phyloP scores from a whole-genome alignment of 2,797 vertebrate species.

The Acanthopagrus latus region DNA sequence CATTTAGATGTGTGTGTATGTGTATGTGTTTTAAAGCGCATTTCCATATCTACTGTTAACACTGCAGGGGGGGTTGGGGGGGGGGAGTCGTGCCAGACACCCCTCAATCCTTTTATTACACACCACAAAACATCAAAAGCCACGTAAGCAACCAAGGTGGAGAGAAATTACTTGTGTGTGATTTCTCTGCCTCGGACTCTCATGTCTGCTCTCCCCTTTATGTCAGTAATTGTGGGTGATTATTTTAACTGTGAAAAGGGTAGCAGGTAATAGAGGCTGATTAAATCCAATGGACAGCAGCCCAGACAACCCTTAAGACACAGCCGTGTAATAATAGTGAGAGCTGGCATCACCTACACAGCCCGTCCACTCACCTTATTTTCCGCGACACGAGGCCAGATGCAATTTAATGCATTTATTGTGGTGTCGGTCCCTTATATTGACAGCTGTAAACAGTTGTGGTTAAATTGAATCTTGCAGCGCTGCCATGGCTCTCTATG shows the following conservation, averaged over 20 bases:
- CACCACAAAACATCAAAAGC: conserved; percentile 86
- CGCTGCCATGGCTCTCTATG: conserved; percentile 71
- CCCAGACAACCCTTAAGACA: conserved; percentile 88
- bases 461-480: conserved; percentile 84
- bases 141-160: conserved; percentile 86
- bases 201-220: conserved; percentile 87
- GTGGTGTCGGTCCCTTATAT: conserved; percentile 84
- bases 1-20: conserved; percentile 26
- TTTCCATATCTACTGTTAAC: conserved; percentile 77
- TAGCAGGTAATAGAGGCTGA: conserved; percentile 89
- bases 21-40: conserved; percentile 44
- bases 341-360: conserved; percentile 82
- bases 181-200: conserved; percentile 84
- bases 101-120: conserved; percentile 83
- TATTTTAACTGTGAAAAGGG: conserved; percentile 91
- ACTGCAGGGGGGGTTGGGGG: conserved; percentile 47
- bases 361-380: conserved; percentile 84
- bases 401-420: conserved; percentile 88
- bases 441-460: conserved; percentile 86
- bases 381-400: conserved; percentile 83
- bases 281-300: conserved; percentile 87
- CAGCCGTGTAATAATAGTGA: conserved; percentile 83
- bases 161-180: conserved; percentile 87
- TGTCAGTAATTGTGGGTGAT: conserved; percentile 90
- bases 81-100: conserved; percentile 69